phyloP scores from a whole-genome alignment of 1,140 invertebrate species.

The Piezodorus guildinii region DNA sequence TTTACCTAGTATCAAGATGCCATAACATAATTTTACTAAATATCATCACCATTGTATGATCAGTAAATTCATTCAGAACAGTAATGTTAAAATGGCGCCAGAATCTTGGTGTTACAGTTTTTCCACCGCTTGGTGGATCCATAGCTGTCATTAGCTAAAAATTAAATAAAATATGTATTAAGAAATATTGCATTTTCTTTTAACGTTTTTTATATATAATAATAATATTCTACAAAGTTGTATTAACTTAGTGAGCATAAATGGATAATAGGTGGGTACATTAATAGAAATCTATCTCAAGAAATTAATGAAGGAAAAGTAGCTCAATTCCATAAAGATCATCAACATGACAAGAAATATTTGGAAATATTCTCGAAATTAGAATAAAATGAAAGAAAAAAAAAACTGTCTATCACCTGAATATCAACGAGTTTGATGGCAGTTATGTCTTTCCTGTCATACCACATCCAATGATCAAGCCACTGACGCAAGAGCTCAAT shows the following conservation, averaged over 20 bases:
- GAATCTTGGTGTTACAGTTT: constrained; percentile 74
- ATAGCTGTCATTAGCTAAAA: constrained; percentile 69
- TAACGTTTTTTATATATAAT: too few relatives aligned
- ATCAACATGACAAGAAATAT: too few relatives aligned
- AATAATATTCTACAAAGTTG: too few relatives aligned
- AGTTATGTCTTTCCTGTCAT: constrained; percentile 76
- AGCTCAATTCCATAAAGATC: too few relatives aligned
- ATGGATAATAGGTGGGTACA: too few relatives aligned
- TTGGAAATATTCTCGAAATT: neutral
- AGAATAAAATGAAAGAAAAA: neutral
- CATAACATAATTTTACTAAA: constrained; percentile 86
- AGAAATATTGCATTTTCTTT: too few relatives aligned
- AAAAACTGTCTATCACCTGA: constrained; percentile 41
- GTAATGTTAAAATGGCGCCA: constrained; percentile 81
- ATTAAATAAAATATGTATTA: neutral
- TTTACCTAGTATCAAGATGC: constrained; percentile 78
- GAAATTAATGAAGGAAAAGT: too few relatives aligned
- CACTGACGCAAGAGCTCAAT: constrained; percentile 83
- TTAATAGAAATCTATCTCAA: too few relatives aligned
- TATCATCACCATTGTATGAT: constrained; percentile 72
- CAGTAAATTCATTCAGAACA: constrained; percentile 81
- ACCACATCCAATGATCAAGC: constrained; percentile 85
- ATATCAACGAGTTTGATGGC: constrained; percentile 80
- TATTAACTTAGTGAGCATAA: too few relatives aligned
- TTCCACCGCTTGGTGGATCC: constrained; percentile 72